Evolutionary conservation across 2,797 vertebrate genomes (phyloP).

Genomic region (Crax fasciolata): DNA sequence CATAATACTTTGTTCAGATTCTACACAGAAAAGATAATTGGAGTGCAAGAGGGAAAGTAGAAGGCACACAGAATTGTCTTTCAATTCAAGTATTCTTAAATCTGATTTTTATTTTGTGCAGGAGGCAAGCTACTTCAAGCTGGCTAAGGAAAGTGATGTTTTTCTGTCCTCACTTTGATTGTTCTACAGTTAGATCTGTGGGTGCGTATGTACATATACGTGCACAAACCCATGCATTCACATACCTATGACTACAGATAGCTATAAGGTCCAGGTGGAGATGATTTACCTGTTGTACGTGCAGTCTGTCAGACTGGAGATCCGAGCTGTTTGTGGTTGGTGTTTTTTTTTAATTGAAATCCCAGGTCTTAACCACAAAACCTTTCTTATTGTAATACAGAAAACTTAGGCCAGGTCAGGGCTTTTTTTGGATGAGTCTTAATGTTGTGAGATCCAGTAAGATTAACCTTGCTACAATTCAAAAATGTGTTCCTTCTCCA

Average conservation of each 20-base stretch:
- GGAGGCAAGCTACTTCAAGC: neutral
- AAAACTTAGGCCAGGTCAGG: neutral
- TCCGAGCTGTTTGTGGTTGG: neutral
- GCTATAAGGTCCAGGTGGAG: neutral
- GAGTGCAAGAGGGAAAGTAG: neutral
- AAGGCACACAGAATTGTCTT: neutral
- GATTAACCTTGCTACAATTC: neutral
- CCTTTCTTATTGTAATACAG: neutral
- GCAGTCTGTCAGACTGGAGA: neutral
- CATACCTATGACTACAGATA: accelerated
- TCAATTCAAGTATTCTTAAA: neutral
- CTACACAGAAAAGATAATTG: neutral
- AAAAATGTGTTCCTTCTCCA: neutral
- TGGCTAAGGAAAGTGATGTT: neutral
- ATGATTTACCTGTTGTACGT: neutral
- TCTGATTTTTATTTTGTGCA: neutral
- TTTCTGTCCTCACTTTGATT: neutral
- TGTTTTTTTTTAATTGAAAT: neutral
- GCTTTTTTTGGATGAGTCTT: neutral
- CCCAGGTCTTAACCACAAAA: neutral
- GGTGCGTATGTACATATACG: accelerated
- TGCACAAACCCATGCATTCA: neutral
- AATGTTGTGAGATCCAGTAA: neutral
- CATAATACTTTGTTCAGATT: neutral
- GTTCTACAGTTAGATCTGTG: neutral